Percentiles rank a stretch among this genome's conserved stretches.
Conservation (phyloP, 2,888 invertebrate species). For the Panzeria rudis region DNA sequence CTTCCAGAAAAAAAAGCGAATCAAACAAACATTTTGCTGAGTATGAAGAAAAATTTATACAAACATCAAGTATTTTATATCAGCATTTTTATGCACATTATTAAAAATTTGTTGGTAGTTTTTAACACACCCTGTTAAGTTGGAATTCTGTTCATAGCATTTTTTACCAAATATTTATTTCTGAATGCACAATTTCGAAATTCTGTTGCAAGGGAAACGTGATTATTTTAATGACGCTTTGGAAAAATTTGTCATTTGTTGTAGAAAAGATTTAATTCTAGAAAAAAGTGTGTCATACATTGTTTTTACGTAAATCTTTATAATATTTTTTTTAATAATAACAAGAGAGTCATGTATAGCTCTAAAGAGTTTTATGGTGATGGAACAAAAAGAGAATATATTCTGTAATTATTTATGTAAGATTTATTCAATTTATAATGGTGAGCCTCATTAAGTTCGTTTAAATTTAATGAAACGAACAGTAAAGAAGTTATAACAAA, state of each 20-base stretch:
- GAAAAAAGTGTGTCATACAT: constrained; percentile 53
- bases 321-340: neutral
- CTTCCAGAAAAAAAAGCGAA: neutral
- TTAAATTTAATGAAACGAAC: constrained; percentile 37
- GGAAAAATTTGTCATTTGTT: constrained; percentile 24
- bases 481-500: constrained; percentile 18
- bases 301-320: constrained; percentile 36
- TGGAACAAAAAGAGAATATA: neutral
- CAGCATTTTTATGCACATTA: constrained; percentile 24
- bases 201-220: constrained; percentile 35
- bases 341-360: too few species aligned
- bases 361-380: neutral
- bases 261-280: constrained; percentile 1
- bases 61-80: neutral
- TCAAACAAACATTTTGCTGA: constrained; percentile 40
- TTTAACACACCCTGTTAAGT: constrained; percentile 20
- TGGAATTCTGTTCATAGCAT: constrained; percentile 4
- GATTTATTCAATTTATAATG: constrained; percentile 28
- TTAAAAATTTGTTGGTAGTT: neutral
- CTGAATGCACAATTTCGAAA: constrained; percentile 26
- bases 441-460: constrained; percentile 49
- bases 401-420: constrained; percentile 21
- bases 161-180: constrained; percentile 16
- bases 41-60: constrained; percentile 5
- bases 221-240: constrained; percentile 68